Evolutionary conservation across 2,797 vertebrate species (phyloP), one percentile per base, ranked within the genome.

Genomic region (Emys orbicularis): DNA sequence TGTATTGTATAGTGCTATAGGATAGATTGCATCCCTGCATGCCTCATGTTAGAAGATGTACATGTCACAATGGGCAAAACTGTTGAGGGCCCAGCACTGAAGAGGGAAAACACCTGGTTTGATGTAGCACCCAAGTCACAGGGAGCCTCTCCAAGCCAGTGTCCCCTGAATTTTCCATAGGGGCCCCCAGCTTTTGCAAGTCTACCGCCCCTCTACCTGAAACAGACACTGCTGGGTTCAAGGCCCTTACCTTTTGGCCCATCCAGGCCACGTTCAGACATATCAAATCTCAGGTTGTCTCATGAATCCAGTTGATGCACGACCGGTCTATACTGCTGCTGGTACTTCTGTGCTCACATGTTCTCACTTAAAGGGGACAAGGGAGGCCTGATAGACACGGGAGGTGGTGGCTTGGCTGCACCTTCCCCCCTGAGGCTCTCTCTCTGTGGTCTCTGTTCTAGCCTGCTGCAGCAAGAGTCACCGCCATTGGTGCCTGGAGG

Each of bases 401-500:
- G 54, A 47, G 53, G 13, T 49, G 44, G 31, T 18, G 27, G 23
- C 2, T 9, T 34, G 37, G 12, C 18, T 23, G 37, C 41, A 29
- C 76, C 76, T 81, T 18, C 19, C 50, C 31, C 29, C 10, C 27
- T 54, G 23, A 68, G 49, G 37, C 8, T 34, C 47, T 54, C 53
- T 27, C 16, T n/a, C 81, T 61, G 41, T 49, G 59, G 84, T 1
- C 57, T 84, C 41, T 74, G 8, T 79, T 85, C 23, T 93, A 98
- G 97, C 47, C 53, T 96, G 59, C 92, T 96, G 90, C 97, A 94
- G 84, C 86, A 89, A 0, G 94, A 91, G 81, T 65, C 79, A 0
- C 74, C 92, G 84, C 41, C 79, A 47, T 85, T 95, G 91, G 59
- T 41, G n/a, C 31, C 18, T 0, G n/a, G 12, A 1, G 94, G 74